Percentiles rank a stretch among this genome's conserved stretches.
phyloP scores from a whole-genome alignment of 2,113 vertebrate species.

The Siphamia tubifer region DNA sequence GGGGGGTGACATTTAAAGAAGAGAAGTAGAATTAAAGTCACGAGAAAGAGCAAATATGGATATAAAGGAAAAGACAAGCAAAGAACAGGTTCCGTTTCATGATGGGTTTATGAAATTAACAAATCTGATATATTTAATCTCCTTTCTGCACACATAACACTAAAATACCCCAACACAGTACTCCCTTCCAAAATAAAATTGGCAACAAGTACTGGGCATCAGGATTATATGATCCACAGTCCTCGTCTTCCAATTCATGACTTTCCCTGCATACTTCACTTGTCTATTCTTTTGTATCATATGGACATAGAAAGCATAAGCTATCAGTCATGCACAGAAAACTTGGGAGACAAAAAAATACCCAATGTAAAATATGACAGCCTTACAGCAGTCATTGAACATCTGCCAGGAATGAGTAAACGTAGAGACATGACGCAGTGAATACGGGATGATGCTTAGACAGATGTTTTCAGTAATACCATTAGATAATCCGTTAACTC shows the following conservation, averaged over 20 bases:
- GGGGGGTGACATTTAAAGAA: background rate
- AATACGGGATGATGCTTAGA: slow-evolving; percentile 51
- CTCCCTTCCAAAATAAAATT: slow-evolving; percentile 37
- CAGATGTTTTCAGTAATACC: slow-evolving; percentile 77
- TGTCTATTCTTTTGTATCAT: slow-evolving; percentile 15
- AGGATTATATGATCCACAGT: slow-evolving; percentile 57
- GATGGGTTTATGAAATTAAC: slow-evolving; percentile 51
- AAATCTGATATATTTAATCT: slow-evolving; percentile 72
- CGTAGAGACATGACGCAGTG: background rate
- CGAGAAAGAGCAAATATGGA: background rate
- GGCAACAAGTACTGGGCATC: slow-evolving; percentile 10
- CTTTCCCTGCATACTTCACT: background rate
- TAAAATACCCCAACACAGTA: slow-evolving; percentile 46
- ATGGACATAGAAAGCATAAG: slow-evolving; percentile 8
- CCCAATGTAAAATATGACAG: slow-evolving; percentile 27
- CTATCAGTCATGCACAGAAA: background rate
- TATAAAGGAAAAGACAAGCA: background rate
- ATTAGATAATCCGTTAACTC: slow-evolving; percentile 76
- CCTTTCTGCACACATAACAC: slow-evolving; percentile 49
- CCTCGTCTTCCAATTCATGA: background rate
- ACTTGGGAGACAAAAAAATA: background rate
- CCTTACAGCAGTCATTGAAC: slow-evolving; percentile 33
- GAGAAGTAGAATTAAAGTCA: slow-evolving; percentile 3
- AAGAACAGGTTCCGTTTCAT: slow-evolving; percentile 1
- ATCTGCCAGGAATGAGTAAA: slow-evolving; percentile 45